Evolutionary conservation across 2,888 invertebrate species (phyloP), one percentile per base, ranked within the genome.

Genomic region (Phorcus lineatus): DNA sequence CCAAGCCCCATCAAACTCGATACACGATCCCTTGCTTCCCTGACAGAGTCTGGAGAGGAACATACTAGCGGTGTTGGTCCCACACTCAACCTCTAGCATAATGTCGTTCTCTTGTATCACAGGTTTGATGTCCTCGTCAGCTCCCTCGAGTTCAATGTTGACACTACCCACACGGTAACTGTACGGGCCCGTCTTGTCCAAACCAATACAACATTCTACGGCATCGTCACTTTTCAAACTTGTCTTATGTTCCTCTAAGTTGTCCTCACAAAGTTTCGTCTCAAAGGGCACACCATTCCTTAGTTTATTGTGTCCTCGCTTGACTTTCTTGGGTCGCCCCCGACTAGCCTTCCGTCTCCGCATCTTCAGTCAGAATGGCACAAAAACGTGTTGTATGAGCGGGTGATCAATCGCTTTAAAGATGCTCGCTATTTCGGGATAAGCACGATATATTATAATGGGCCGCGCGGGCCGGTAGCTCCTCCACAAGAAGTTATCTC

Each of bases 11-110:
- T 92, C 90, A 85, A 91, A 93, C 17, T 91, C 85, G 79, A 94
- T 93, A 85, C 94, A 94, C n/a, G 93, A 91, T n/a, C 94, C 94
- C 86, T 93, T 94, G 80, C 93, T 93, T 17, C 94, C 94, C 84
- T 93, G 93, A 85, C 93, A 93, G 74, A 94, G 88, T 78, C 89
- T 88, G 19, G 91, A 90, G 82, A 93, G 84, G 86, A 93, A 93
- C 87, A 94, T 87, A 78, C 86, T 83, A 31, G 89, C 93, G 74
- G 87, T 87, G 86, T 93, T 93, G n/a, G 86, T 86, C 16, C 93
- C 92, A 79, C 93, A 93, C 80, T 93, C 91, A n/a, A 93, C 91
- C 80, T 92, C 92, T 74, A 93, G 85, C 47, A 91, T 85, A 57
- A 90, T 83, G 79, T 92, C 91, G 22, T 89, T 89, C 76, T 84